These are phyloP conservation scores for Enhydra lutris DNA, from an alignment of 2,113 vertebrate genomes.

Conservation along the genomic window DNA sequence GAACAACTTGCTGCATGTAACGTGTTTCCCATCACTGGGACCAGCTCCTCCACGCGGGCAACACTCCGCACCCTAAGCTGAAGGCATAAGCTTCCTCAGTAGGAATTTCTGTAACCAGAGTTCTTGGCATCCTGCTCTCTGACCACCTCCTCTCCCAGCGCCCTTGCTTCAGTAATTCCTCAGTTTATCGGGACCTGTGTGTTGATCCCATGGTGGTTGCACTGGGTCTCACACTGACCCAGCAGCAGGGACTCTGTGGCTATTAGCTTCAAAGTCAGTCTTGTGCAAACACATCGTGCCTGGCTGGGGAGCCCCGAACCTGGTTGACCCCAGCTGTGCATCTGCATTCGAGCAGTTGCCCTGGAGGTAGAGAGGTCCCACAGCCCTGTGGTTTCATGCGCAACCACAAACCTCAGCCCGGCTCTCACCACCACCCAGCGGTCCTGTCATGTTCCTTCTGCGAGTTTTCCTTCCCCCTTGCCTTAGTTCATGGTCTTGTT, in stretches of 20 bases:
- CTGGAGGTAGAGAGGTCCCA: neutral
- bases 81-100: neutral
- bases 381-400: neutral
- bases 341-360: neutral
- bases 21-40: neutral
- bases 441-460: neutral
- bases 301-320: neutral
- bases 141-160: neutral
- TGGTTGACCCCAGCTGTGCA: neutral
- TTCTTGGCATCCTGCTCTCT: neutral
- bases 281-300: neutral
- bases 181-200: no score
- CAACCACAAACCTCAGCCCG: neutral
- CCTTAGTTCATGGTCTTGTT: neutral
- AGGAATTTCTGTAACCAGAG: neutral
- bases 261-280: neutral
- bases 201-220: neutral
- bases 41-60: neutral
- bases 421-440: neutral
- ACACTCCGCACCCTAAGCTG: neutral
- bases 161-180: neutral
- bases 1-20: neutral
- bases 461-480: neutral
- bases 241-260: neutral
- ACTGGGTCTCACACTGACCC: neutral